A percentile compares a stretch with the other conserved stretches of the same genome.
phyloP scores from a whole-genome alignment of 1,140 invertebrate genomes.

The Chymomyza costata region DNA sequence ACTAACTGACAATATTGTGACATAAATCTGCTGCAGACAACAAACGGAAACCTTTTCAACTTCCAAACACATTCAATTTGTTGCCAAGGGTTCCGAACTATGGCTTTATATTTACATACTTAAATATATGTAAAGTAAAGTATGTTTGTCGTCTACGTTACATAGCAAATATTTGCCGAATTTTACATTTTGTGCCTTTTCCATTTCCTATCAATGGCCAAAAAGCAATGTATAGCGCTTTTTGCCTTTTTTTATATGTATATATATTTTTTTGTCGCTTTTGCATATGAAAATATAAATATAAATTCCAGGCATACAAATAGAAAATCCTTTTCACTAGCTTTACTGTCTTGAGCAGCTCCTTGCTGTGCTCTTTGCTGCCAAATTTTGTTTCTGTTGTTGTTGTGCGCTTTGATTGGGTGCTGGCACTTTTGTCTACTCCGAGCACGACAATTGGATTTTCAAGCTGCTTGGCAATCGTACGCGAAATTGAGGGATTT shows the following conservation, averaged over 20 bases:
- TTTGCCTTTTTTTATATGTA: slow-evolving; percentile 62
- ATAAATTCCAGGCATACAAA: slow-evolving; percentile 57
- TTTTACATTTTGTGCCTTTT: slow-evolving; percentile 22
- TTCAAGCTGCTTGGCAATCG: slow-evolving; percentile 27
- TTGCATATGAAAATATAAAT: slow-evolving; percentile 52
- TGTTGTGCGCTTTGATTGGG: slow-evolving; percentile 36
- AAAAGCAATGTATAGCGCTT: no score
- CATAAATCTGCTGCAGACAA: slow-evolving; percentile 39
- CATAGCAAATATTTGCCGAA: slow-evolving; percentile 37
- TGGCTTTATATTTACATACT: slow-evolving; percentile 46
- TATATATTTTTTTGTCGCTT: slow-evolving; percentile 10
- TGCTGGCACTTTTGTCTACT: slow-evolving; percentile 57
- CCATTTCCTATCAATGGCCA: slow-evolving; percentile 54
- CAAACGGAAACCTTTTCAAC: slow-evolving; percentile 12
- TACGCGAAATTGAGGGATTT: slow-evolving; percentile 37
- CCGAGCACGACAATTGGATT: slow-evolving; percentile 47
- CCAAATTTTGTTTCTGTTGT: slow-evolving; percentile 27
- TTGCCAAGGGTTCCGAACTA: slow-evolving; percentile 57
- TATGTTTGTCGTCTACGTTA: slow-evolving; percentile 2
- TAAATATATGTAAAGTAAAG: no score
- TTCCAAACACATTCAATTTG: slow-evolving; percentile 42
- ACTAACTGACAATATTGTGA: slow-evolving; percentile 48
- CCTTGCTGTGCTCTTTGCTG: slow-evolving; percentile 17
- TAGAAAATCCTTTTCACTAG: slow-evolving; percentile 65
- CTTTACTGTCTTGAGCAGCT: slow-evolving; percentile 33